Percentiles rank a stretch among this genome's conserved stretches.
Evolutionary conservation across 2,797 vertebrate species (phyloP).

Genomic region (Cyclura pinguis): DNA sequence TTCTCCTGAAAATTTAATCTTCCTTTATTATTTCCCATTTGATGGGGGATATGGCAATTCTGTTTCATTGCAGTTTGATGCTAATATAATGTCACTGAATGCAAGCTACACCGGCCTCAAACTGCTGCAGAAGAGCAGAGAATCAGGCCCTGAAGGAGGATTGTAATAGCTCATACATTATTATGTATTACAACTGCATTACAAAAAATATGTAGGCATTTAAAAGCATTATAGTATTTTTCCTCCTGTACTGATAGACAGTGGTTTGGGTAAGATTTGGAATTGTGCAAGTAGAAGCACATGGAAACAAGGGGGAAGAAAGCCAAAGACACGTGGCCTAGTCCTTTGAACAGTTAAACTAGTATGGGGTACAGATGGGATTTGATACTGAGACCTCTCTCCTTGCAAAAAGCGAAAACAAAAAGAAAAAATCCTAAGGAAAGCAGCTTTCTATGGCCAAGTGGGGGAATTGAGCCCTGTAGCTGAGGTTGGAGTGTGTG

Average conservation of each 20-base stretch:
- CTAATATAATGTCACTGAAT: slow-evolving; percentile 22
- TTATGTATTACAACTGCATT: slow-evolving; percentile 12
- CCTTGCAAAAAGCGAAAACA: too few relatives aligned
- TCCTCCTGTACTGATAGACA: background rate
- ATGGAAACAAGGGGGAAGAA: background rate
- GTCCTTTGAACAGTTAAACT: background rate
- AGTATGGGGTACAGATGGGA: too few relatives aligned
- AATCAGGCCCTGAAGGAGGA: background rate
- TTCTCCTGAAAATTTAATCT: background rate
- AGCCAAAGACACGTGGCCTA: background rate
- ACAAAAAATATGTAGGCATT: slow-evolving; percentile 5
- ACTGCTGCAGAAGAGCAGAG: background rate
- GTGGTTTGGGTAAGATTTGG: background rate
- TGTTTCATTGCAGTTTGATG: slow-evolving; percentile 17
- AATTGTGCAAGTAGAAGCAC: background rate
- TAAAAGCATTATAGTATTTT: slow-evolving; percentile 11
- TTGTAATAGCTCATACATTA: slow-evolving; percentile 13
- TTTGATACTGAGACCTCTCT: background rate
- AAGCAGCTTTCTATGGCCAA: background rate
- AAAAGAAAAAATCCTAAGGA: background rate
- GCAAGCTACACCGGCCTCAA: slow-evolving; percentile 14
- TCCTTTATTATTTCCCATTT: slow-evolving; percentile 15
- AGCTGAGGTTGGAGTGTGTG: too few relatives aligned
- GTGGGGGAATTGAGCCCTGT: too few relatives aligned
- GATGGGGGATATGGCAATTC: background rate